A percentile compares a stretch with the other conserved stretches of the same genome.
These are phyloP conservation scores for Lasiurus borealis DNA, from an alignment of 2,113 vertebrate genomes.

Conservation along the genomic window DNA sequence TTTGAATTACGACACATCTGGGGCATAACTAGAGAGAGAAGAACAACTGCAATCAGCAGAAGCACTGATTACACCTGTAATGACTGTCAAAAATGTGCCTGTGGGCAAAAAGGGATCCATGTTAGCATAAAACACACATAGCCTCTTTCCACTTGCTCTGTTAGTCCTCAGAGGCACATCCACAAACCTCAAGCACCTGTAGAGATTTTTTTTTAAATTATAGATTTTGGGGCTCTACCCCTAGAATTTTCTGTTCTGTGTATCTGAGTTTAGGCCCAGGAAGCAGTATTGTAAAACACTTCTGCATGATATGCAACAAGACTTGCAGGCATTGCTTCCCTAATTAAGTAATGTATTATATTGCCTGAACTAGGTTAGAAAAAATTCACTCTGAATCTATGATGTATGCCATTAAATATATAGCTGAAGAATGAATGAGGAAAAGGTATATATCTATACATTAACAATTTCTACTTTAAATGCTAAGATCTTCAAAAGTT, in stretches of 20 bases:
- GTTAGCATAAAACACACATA: constrained; percentile 7
- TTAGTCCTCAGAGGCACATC: not conserved
- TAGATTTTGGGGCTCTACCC: not conserved
- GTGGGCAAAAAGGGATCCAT: not conserved
- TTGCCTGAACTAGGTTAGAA: not conserved
- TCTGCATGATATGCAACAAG: not conserved
- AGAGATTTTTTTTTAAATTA: not conserved
- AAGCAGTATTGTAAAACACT: not conserved
- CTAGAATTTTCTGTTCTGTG: not conserved
- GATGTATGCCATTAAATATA: not conserved
- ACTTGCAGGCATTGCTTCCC: not conserved
- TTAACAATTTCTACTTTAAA: not conserved
- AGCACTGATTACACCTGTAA: constrained; percentile 46
- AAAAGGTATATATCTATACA: not conserved
- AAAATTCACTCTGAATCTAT: not conserved
- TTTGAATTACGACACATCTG: constrained; percentile 60
- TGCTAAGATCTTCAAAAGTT: not conserved
- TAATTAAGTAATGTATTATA: not conserved
- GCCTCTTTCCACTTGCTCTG: not conserved
- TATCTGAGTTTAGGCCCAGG: not conserved
- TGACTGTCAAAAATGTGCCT: constrained; percentile 32
- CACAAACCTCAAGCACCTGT: not conserved
- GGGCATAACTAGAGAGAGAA: not conserved
- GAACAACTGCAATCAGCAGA: constrained; percentile 16
- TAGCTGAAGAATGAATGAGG: not conserved